Evolutionary conservation across 2,888 invertebrate genomes (phyloP).

Genomic region (Hipparchia semele): DNA sequence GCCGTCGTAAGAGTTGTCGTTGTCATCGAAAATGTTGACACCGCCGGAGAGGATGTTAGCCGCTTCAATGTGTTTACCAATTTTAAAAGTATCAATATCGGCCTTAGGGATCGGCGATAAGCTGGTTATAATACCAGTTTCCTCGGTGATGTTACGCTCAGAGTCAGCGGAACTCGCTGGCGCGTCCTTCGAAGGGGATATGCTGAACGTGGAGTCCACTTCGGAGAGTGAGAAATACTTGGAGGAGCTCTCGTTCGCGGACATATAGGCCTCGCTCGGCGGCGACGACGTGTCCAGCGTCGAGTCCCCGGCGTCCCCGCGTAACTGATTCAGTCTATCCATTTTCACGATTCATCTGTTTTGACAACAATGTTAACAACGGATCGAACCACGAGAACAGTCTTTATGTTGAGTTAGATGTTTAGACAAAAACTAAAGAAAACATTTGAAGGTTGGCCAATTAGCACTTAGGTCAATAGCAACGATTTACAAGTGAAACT

Average conservation of each 20-base stretch:
- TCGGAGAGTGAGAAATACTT: slow-evolving; percentile 77
- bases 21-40: slow-evolving; percentile 78
- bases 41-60: slow-evolving; percentile 78
- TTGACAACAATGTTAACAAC: slow-evolving; percentile 49
- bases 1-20: slow-evolving; percentile 79
- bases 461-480: slow-evolving; percentile 79
- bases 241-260: slow-evolving; percentile 72
- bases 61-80: slow-evolving; percentile 76
- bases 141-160: slow-evolving; percentile 52
- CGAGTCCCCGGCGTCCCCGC: slow-evolving; percentile 67
- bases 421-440: slow-evolving; percentile 58
- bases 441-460: slow-evolving; percentile 69
- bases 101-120: slow-evolving; percentile 67
- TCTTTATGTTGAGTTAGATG: slow-evolving; percentile 40
- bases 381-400: slow-evolving; percentile 37
- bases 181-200: slow-evolving; percentile 64
- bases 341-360: slow-evolving; percentile 78
- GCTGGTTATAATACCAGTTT: slow-evolving; percentile 60
- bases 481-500: slow-evolving; percentile 75
- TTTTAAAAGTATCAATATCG: slow-evolving; percentile 68
- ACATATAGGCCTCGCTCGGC: slow-evolving; percentile 70
- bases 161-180: slow-evolving; percentile 51
- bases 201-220: slow-evolving; percentile 68
- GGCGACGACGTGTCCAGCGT: slow-evolving; percentile 69
- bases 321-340: slow-evolving; percentile 78